These are phyloP conservation scores for Tachysurus fulvidraco DNA, from an alignment of 2,113 vertebrate genomes.

Conservation along the genomic window DNA sequence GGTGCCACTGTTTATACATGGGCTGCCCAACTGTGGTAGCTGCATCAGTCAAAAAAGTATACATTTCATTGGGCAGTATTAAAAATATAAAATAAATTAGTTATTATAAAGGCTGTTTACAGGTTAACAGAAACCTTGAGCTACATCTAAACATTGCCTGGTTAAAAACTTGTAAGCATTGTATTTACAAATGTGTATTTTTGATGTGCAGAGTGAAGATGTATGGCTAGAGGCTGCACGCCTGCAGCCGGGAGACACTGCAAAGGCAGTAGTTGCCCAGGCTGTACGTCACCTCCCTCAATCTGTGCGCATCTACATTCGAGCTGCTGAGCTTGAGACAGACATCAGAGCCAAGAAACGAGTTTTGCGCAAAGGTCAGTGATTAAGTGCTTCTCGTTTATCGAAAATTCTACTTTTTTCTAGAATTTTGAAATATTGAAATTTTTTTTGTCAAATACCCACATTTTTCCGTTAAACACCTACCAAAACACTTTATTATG, in stretches of 20 bases:
- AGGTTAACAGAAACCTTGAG: neutral
- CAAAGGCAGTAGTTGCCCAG: slow-evolving; percentile 96
- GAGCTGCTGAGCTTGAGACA: slow-evolving; percentile 95
- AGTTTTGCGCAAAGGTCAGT: slow-evolving; percentile 91
- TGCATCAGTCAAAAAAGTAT: neutral
- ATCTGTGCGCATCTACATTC: slow-evolving; percentile 94
- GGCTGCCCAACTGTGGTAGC: no score
- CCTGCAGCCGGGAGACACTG: slow-evolving; percentile 94
- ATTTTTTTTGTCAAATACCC: neutral
- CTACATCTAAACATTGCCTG: neutral
- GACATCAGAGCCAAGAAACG: slow-evolving; percentile 95
- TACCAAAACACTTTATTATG: neutral
- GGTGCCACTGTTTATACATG: no score
- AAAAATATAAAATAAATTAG: neutral
- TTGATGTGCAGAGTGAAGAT: slow-evolving; percentile 86
- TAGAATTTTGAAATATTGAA: neutral
- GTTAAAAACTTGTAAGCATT: neutral
- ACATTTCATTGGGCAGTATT: neutral
- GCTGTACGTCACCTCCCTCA: slow-evolving; percentile 93
- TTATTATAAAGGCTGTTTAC: neutral
- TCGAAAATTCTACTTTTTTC: neutral
- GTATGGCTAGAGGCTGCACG: slow-evolving; percentile 97
- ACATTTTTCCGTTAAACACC: neutral
- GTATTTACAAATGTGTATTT: neutral
- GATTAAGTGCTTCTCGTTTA: neutral